phyloP scores from a whole-genome alignment of 2,113 vertebrate species.

The Tychaedon coryphoeus region DNA sequence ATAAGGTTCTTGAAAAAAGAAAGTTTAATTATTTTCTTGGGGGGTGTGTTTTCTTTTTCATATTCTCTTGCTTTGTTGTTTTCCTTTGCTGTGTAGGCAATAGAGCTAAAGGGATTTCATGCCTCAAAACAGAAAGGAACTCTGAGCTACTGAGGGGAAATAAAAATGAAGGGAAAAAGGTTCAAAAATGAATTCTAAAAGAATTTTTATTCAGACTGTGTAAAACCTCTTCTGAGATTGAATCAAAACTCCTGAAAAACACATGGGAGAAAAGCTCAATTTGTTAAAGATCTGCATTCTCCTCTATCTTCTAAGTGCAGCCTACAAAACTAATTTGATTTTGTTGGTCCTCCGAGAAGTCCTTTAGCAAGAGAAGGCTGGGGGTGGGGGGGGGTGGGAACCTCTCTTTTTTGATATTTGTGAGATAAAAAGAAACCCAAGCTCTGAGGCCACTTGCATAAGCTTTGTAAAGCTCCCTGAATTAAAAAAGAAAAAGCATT shows the following conservation, averaged over 20 bases:
- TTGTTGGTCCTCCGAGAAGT: neutral
- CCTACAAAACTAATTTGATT: neutral
- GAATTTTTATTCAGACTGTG: neutral
- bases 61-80: constrained; percentile 14
- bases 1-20: neutral
- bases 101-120: neutral
- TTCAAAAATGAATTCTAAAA: neutral
- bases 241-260: neutral
- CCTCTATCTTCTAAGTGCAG: neutral
- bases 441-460: neutral
- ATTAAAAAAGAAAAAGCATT: neutral
- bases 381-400: neutral
- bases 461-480: neutral
- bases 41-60: neutral
- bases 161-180: neutral
- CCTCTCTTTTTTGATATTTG: neutral
- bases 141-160: neutral
- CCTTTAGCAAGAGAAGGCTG: neutral
- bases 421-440: constrained; percentile 3
- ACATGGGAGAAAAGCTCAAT: neutral
- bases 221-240: neutral
- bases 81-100: neutral
- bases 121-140: constrained; percentile 20
- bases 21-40: neutral
- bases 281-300: neutral